Base-by-base conservation (phyloP, 2,888 invertebrate species). In the Athalia circularis region DNA sequence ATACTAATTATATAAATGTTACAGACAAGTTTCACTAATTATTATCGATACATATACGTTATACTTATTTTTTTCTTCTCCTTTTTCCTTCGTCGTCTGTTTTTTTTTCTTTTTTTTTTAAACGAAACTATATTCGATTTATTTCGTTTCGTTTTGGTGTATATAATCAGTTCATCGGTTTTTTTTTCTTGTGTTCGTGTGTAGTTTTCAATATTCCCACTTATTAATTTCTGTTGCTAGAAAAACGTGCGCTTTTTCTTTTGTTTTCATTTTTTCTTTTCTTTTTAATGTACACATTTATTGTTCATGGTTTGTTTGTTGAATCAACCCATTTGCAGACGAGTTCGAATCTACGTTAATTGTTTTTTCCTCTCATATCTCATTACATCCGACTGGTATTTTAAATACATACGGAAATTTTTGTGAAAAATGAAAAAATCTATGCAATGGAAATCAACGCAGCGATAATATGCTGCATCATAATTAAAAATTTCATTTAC, bases 21-120 rank as follows among this genome's bases (percentile, higher is more conserved):
- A 50, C 62, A 62, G 77, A 80, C 72, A 77, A 72, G 79, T 79
- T 79, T 76, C 77, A 64, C 62, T 48, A 29, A 15, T 77, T 76
- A 29, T 77, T 64, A 64, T 67, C 80, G 70, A 65, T 76, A 67
- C 64, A 50, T 67, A 77, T 80, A 29, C 68, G 54, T 70, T 50
- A 68, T 77, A 74, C 4, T 43, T 62, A 70, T 54, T 67, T 13
- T 57, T 59, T 54, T 76, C 45, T 77, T 74, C 78, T 59, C 29
- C 2, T 29, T 29, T 29, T 29, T 2, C 29, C 29, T 29, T 29
- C 29, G 29, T 29, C 29, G 29, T 29, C 29, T 29, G 29, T 29
- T 29, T 29, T 29, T 29, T 29, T 29, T 29, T 29, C 2, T 29
- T 29, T 29, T 29, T 29, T 29, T 29, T 29, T 29, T 1, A 29